Base-by-base conservation (phyloP, 1,140 invertebrate genomes). In the Calliphora vicina region DNA sequence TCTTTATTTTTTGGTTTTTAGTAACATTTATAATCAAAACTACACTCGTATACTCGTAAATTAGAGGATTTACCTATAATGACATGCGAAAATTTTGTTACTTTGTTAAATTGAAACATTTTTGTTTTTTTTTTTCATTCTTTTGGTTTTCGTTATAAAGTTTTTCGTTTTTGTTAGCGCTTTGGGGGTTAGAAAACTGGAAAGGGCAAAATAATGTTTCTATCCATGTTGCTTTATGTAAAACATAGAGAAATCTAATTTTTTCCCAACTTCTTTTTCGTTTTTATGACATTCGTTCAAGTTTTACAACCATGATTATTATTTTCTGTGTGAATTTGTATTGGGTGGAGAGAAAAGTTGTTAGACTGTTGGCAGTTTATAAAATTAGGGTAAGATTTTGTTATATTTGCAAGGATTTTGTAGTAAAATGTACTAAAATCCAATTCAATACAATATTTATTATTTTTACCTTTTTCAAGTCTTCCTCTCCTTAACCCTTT, bases 201-300 rank as follows among this genome's bases (percentile, higher is more conserved):
- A 12, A 10, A 67, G 23, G 61, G 61, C 9, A 20, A 23, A n/a
- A n/a, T 20, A 67, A 67, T 67, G 61, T 67, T 76, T n/a, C 73
- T 20, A 76, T 76, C 29, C 29, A 76, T 76, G 73, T 35, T 29
- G 35, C 27, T 76, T 35, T 35, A 76, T 76, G 73, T 76, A 76
- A 76, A 76, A 76, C 73, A 76, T 42, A 17, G 73, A 76, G 20
- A 76, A 76, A 76, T 76, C 73, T 76, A 76, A 76, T 76, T 76
- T 76, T 42, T 35, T 25, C 61, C n/a, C 15, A 35, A 17, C 17
- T 42, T 23, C 29, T 76, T 42, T 26, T 29, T 29, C 23, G 12
- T 72, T 73, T 57, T 76, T 76, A 76, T 76, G 73, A 76, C 73
- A 76, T 76, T 76, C 73, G 73, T 76, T 76, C 29, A 42, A 76